Conservation (phyloP, 2,888 invertebrate genomes). For the Taphrorychus bicolor region DNA sequence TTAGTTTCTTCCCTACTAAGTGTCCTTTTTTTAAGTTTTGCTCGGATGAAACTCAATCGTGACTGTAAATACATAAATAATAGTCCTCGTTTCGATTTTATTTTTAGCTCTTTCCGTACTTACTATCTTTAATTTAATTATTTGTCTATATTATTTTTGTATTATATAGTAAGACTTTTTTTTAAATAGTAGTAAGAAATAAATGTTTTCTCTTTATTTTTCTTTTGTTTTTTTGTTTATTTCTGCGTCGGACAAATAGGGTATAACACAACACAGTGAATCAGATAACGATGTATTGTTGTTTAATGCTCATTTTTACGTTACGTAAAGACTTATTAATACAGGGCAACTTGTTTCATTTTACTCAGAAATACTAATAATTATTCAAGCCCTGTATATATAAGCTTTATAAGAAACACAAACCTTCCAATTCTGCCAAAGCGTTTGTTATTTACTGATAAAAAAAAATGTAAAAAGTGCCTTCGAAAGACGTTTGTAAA, state of each 20-base stretch:
- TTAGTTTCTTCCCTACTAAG: constrained; percentile 42
- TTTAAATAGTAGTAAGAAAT: constrained; percentile 35
- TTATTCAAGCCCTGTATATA: constrained; percentile 43
- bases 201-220: constrained; percentile 47
- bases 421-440: constrained; percentile 62
- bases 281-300: background rate
- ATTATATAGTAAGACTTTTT: background rate
- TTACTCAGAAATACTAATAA: constrained; percentile 19
- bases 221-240: constrained; percentile 41
- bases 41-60: constrained; percentile 27
- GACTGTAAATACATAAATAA: constrained; percentile 31
- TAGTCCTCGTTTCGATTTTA: too few relatives aligned
- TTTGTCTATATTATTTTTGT: constrained; percentile 38
- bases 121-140: constrained; percentile 36
- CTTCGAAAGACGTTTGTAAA: constrained; percentile 55
- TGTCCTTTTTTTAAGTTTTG: constrained; percentile 35
- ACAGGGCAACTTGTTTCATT: background rate
- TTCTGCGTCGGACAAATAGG: constrained; percentile 56
- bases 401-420: constrained; percentile 52
- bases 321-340: too few relatives aligned
- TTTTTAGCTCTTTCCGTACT: constrained; percentile 41
- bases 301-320: too few relatives aligned
- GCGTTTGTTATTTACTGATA: constrained; percentile 40
- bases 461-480: constrained; percentile 58
- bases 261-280: constrained; percentile 44